Base-by-base conservation (phyloP, 2,888 invertebrate species). In the Priocnemis perturbator region DNA sequence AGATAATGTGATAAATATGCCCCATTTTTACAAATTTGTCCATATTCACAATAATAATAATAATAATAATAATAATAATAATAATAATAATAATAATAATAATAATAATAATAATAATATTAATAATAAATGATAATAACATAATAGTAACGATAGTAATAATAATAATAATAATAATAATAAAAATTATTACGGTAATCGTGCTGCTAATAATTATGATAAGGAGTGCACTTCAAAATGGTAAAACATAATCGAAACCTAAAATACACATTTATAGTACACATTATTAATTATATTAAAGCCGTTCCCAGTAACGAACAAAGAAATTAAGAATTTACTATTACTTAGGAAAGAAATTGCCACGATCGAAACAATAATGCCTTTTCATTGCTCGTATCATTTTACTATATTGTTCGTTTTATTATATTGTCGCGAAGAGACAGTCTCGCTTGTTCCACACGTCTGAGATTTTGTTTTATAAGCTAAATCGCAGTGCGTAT, bases 1-100 rank as follows among this genome's bases (percentile, higher is more conserved):
- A 85, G 84, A 85, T 81, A 82, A 82, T 84, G 81, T 85, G 83
- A 83, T 84, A 84, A 85, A 84, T 85, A 84, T 78, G 81, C 80
- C 82, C 72, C 83, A 37, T 85, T 83, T 85, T 85, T 85, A 85
- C 85, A 85, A 83, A 85, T 82, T 81, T 85, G 83, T 83, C 78
- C 82, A 85, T 85, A 78, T 84, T 83, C 85, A 84, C 82, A 82
- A 84, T 83, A 77, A 83, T 83, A 78, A 56, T 63, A 63, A 61
- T 61, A 50, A 52, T 60, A 50, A 60, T 50, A 30, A 60, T 68
- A 68, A 26, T 44, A 58, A 15, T 30, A 58, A 78, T 78, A 81
- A 81, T 81, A 81, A 69, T 69, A 65, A 56, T 60, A 52, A 61
- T 67, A 60, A 67, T 55, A 60, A 26, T 77, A 72, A 69, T 61